Evolutionary conservation across 2,797 vertebrate species (phyloP).

Genomic region (Malacoraja senta): DNA sequence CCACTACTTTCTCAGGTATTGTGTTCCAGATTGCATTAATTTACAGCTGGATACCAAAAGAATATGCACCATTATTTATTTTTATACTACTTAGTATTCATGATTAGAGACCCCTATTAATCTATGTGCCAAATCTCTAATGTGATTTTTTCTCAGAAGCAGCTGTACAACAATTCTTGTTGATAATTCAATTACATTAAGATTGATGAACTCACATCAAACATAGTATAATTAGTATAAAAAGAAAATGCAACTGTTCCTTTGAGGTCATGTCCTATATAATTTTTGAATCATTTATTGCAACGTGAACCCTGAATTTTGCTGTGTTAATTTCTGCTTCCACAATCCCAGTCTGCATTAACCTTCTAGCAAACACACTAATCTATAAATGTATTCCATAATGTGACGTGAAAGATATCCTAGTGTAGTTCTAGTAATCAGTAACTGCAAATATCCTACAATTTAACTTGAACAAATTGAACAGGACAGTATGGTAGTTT

Average conservation of each 20-base stretch:
- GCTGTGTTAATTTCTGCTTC: background rate
- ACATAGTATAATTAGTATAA: background rate
- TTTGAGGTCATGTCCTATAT: background rate
- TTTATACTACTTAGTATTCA: background rate
- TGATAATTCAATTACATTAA: constrained; percentile 4
- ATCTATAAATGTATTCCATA: background rate
- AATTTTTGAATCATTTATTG: background rate
- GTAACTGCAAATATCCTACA: background rate
- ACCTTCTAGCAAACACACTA: background rate
- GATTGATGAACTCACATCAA: background rate
- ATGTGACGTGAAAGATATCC: background rate
- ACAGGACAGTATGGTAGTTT: background rate
- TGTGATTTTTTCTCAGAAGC: background rate
- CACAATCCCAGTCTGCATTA: background rate
- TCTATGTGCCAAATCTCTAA: background rate
- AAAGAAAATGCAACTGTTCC: background rate
- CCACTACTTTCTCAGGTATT: too few species aligned
- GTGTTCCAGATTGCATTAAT: background rate
- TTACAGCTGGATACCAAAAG: too few species aligned
- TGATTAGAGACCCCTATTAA: constrained; percentile 1
- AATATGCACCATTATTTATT: background rate
- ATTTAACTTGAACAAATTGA: background rate
- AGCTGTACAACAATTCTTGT: background rate
- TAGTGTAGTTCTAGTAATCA: background rate
- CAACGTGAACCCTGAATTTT: background rate